phyloP scores from a whole-genome alignment of 1,140 invertebrate species.

The Nasonia vitripennis region DNA sequence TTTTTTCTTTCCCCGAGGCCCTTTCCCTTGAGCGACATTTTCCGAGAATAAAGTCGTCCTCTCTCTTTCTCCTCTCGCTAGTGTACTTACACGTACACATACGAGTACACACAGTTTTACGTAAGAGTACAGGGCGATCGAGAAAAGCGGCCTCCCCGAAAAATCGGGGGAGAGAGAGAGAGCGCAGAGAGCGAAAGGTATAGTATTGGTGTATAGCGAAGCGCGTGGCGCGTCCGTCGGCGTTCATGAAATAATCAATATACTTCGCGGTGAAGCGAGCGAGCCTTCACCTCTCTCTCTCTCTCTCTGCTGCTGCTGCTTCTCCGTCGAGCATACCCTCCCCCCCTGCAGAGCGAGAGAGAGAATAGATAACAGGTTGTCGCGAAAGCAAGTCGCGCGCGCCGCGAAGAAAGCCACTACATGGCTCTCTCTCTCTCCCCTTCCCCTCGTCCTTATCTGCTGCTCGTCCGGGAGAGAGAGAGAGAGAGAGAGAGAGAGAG shows the following conservation, averaged over 20 bases:
- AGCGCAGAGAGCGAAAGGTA: background rate
- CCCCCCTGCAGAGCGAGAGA: background rate
- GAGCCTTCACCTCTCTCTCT: conserved; percentile 19
- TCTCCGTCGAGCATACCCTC: conserved; percentile 2
- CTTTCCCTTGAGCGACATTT: background rate
- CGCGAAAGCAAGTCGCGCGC: conserved; percentile 55
- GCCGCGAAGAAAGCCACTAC: conserved; percentile 32
- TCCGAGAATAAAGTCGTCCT: background rate
- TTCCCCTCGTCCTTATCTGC: background rate
- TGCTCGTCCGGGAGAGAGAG: background rate
- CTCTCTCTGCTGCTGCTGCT: background rate
- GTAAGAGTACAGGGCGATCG: background rate
- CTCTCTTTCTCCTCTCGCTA: too few relatives aligned
- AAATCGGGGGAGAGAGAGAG: background rate
- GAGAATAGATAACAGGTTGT: conserved; percentile 69
- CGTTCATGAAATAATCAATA: conserved; percentile 68
- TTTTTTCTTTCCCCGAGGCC: background rate
- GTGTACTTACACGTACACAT: background rate
- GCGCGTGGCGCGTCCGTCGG: conserved; percentile 46
- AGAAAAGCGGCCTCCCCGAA: background rate
- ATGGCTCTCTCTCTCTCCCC: conserved; percentile 14
- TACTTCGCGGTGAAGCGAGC: conserved; percentile 51
- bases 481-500: background rate
- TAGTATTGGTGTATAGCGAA: background rate
- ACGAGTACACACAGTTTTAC: background rate